A percentile compares a stretch with the other conserved stretches of the same genome.
Conservation (phyloP, 2,888 invertebrate genomes). For the Trichopria drosophilae region DNA sequence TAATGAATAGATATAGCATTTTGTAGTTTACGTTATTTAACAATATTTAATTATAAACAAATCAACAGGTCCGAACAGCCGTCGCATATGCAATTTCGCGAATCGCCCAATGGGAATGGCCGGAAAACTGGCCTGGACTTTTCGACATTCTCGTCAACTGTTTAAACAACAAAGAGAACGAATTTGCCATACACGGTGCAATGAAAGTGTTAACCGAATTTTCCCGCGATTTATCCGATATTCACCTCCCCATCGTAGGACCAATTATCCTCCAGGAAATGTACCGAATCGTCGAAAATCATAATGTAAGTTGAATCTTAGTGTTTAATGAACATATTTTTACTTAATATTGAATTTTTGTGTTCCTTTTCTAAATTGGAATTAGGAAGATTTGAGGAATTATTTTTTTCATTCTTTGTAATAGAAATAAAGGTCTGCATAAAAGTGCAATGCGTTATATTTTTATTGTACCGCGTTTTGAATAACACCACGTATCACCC, state of each 20-base stretch:
- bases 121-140: conserved; percentile 70
- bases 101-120: conserved; percentile 75
- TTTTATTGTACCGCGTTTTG: no score
- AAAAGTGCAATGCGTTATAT: no score
- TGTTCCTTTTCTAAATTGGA: no score
- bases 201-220: conserved; percentile 74
- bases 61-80: conserved; percentile 62
- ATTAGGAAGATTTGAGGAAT: no score
- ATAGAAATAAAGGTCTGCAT: no score
- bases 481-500: no score
- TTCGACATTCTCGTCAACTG: conserved; percentile 70
- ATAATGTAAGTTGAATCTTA: conserved; percentile 59
- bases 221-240: conserved; percentile 67
- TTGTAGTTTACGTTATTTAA: conserved; percentile 11
- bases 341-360: no score
- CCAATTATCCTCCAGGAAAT: conserved; percentile 72
- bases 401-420: conserved; percentile 3
- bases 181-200: conserved; percentile 68
- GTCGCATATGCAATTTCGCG: conserved; percentile 73
- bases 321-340: not conserved
- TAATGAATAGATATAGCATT: not conserved
- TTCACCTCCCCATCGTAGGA: conserved; percentile 68
- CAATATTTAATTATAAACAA: conserved; percentile 4
- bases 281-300: conserved; percentile 68
- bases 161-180: conserved; percentile 64